Evolutionary conservation across 2,113 vertebrate species (phyloP), one percentile per base, ranked within the genome.

Genomic region (Dasyprocta punctata): DNA sequence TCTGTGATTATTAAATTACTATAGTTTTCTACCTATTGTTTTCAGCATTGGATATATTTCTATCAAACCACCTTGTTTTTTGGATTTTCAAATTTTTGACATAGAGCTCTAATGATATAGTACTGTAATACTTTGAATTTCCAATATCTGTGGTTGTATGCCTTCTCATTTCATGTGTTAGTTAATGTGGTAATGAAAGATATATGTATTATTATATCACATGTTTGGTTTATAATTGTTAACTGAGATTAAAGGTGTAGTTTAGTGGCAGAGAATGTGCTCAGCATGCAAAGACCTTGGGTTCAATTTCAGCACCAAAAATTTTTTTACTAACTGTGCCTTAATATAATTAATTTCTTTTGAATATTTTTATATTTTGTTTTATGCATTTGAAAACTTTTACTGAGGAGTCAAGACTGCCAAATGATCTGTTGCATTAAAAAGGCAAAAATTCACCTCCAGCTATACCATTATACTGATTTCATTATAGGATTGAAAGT

Each of bases 271-370:
- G 41, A 36, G 56, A 52, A 30, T 30, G n/a, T 75, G 17, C 3
- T 88, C 52, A 78, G 14, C 41, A 41, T 86, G 44, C 58, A 41
- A 20, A 41, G 63, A 3, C n/a, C 56, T 44, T 86, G 3, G 69
- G 16, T 86, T 85, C 58, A 60, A 52, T 52, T 2, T 3, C 24
- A 52, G 47, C 9, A 38, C 77, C 77, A 30, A 17, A 17, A 38
- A 24, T 36, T 52, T 52, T 80, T 52, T 80, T n/a, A 13, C 60
- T 83, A 63, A 20, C 20, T 88, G 5, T 91, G 36, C 33, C 94
- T 97, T 92, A 71, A 90, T 94, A 82, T 26, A 85, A 81, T 94
- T 81, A 75, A 90, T 77, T 89, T 93, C 14, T 52, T 88, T 90
- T 67, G 63, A 36, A 81, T 81, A 81, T 33, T 20, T 91, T 13